A percentile compares a stretch with the other conserved stretches of the same genome.
Conservation (phyloP, 2,797 vertebrate genomes). For the Carcharodon carcharias region DNA sequence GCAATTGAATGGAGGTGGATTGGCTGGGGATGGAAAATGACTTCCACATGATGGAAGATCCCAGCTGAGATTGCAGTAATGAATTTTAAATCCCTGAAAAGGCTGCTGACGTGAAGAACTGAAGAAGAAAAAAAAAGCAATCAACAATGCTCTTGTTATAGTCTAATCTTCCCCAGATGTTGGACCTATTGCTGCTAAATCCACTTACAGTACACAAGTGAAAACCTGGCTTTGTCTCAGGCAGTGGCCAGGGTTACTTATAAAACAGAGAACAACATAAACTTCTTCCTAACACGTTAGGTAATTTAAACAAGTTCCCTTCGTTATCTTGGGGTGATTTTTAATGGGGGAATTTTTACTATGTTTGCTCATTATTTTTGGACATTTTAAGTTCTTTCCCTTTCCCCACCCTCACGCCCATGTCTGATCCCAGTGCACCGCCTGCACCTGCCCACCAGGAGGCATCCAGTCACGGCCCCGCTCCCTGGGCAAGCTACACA, state of each 20-base stretch:
- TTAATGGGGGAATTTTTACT: neutral
- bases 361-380: neutral
- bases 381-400: neutral
- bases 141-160: neutral
- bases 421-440: neutral
- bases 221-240: neutral
- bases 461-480: neutral
- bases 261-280: constrained; percentile 25
- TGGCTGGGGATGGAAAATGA: neutral
- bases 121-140: neutral
- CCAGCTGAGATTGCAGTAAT: constrained; percentile 5
- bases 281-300: neutral
- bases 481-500: neutral
- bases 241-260: neutral
- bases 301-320: neutral
- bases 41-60: neutral
- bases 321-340: neutral
- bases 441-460: neutral
- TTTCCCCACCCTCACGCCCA: neutral
- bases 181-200: neutral
- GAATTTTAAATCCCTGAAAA: constrained; percentile 18
- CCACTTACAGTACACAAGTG: neutral
- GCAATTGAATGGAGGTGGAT: neutral
- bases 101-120: neutral
- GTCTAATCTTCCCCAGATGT: constrained; percentile 13